These are phyloP conservation scores for Drosophila mulleri DNA, from an alignment of 2,888 invertebrate species.

Conservation along the genomic window DNA sequence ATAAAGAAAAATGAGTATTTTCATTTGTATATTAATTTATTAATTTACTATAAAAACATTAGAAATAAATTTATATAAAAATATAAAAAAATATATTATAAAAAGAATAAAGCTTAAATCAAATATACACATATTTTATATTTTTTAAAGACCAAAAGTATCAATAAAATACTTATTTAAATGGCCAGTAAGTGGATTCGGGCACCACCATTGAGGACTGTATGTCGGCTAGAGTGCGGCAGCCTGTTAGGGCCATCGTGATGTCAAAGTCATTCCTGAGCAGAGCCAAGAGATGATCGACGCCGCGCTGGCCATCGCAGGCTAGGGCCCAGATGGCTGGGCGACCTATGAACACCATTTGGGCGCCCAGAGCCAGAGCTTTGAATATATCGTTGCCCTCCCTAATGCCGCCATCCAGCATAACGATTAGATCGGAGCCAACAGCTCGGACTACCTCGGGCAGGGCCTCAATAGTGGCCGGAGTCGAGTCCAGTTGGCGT, in stretches of 20 bases:
- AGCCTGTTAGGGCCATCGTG: conserved; percentile 91
- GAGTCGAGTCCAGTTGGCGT: conserved; percentile 89
- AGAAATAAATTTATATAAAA: too few species aligned
- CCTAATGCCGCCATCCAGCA: conserved; percentile 94
- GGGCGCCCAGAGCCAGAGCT: conserved; percentile 95
- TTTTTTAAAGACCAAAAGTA: too few species aligned
- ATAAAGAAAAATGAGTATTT: too few species aligned
- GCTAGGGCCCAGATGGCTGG: conserved; percentile 94
- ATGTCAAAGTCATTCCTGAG: conserved; percentile 91
- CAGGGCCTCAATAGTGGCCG: conserved; percentile 93
- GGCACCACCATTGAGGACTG: conserved; percentile 89
- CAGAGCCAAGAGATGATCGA: conserved; percentile 89
- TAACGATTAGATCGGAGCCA: conserved; percentile 90
- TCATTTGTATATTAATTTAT: too few species aligned
- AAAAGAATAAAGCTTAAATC: too few species aligned
- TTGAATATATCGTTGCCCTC: conserved; percentile 95
- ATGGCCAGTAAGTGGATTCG: conserved; percentile 84
- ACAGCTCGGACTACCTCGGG: conserved; percentile 92
- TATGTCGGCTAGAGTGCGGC: conserved; percentile 88
- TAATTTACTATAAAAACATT: too few species aligned
- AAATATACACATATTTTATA: too few species aligned
- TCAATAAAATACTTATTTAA: neutral
- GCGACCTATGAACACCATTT: conserved; percentile 94
- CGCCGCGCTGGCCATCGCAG: conserved; percentile 91
- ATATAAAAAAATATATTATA: too few species aligned